phyloP scores from a whole-genome alignment of 2,113 vertebrate species.

The Cyanistes caeruleus region DNA sequence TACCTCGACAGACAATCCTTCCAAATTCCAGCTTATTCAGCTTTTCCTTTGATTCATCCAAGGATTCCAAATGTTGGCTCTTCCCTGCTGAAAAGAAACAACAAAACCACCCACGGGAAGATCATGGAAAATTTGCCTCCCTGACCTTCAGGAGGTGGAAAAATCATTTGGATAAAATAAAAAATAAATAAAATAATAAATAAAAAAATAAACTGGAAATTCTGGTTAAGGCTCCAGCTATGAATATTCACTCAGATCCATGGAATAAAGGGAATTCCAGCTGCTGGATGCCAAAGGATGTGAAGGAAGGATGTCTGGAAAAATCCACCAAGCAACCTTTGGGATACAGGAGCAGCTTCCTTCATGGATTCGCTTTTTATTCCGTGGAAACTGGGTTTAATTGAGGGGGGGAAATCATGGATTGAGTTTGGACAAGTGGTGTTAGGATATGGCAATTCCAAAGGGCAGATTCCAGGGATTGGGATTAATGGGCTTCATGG shows the following conservation, averaged over 20 bases:
- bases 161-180: neutral
- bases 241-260: neutral
- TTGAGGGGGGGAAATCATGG: neutral
- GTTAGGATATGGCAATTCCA: neutral
- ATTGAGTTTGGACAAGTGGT: rapidly evolving
- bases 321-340: neutral
- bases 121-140: neutral
- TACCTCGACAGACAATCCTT: neutral
- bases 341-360: neutral
- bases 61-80: neutral
- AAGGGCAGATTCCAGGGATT: neutral
- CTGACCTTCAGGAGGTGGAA: neutral
- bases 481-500: neutral
- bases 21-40: neutral
- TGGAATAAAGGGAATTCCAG: neutral
- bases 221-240: neutral
- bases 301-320: neutral
- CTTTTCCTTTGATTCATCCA: neutral
- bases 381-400: neutral
- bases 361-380: neutral
- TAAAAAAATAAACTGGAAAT: neutral
- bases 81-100: neutral
- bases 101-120: neutral
- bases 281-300: neutral
- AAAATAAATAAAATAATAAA: neutral